Evolutionary conservation across 2,797 vertebrate species (phyloP).

Genomic region (Crenuchus spilurus): DNA sequence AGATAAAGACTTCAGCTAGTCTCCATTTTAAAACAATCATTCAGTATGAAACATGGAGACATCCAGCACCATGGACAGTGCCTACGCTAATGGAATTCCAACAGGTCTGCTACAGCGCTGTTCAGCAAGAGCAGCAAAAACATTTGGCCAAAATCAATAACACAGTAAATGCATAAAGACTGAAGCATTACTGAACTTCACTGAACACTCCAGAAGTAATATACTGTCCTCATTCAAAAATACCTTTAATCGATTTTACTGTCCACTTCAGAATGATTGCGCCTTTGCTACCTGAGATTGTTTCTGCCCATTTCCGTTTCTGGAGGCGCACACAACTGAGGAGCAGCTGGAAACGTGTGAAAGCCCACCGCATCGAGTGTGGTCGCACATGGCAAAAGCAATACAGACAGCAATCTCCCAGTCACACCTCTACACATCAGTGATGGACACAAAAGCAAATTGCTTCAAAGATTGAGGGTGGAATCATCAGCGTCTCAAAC

Average conservation of each 20-base stretch:
- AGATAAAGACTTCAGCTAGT: constrained; percentile 20
- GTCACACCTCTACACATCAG: constrained; percentile 55
- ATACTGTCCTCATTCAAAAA: constrained; percentile 21
- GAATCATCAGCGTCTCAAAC: constrained; percentile 45
- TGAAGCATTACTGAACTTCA: constrained; percentile 40
- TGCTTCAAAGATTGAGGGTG: constrained; percentile 50
- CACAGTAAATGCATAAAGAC: constrained; percentile 35
- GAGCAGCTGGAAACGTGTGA: constrained; percentile 45
- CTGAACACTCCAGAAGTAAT: constrained; percentile 34
- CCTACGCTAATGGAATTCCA: constrained; percentile 13
- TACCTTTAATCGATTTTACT: constrained; percentile 30
- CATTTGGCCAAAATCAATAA: constrained; percentile 35
- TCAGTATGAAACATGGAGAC: constrained; percentile 17
- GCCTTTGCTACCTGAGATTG: constrained; percentile 15
- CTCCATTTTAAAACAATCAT: constrained; percentile 36
- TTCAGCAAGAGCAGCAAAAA: constrained; percentile 36
- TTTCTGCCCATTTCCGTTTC: constrained; percentile 10
- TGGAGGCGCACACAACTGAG: constrained; percentile 23
- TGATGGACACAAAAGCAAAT: constrained; percentile 57
- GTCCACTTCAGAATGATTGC: not conserved
- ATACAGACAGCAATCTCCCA: constrained; percentile 55
- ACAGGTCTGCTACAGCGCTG: not conserved
- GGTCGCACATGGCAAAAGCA: constrained; percentile 54
- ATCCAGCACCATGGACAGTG: constrained; percentile 43
- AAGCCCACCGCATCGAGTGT: constrained; percentile 35